These are phyloP conservation scores for Vipera latastei DNA, from an alignment of 2,797 vertebrate species.

Conservation along the genomic window DNA sequence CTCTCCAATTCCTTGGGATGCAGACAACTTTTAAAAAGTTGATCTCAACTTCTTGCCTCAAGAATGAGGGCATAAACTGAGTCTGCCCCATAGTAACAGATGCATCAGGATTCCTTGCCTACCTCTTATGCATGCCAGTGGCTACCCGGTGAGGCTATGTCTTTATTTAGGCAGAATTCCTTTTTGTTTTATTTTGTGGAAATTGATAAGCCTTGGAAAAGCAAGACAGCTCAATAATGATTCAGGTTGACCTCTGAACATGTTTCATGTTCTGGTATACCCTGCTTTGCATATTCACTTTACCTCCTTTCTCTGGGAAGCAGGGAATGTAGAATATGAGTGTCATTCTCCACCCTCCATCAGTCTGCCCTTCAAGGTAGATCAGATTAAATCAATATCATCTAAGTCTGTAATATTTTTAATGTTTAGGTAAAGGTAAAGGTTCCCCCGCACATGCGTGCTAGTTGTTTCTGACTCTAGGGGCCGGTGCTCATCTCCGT, in stretches of 20 bases:
- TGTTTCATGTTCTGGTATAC: not conserved
- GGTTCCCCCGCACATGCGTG: too few species aligned
- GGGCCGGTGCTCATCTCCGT: too few species aligned
- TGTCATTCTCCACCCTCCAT: not conserved
- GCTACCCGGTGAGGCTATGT: not conserved
- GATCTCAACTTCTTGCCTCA: not conserved
- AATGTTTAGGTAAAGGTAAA: too few species aligned
- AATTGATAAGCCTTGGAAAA: not conserved
- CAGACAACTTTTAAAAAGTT: not conserved
- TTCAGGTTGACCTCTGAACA: not conserved
- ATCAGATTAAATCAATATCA: not conserved
- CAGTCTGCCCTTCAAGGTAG: not conserved
- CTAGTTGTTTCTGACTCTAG: too few species aligned
- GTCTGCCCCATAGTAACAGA: not conserved
- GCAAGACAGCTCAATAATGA: too few species aligned
- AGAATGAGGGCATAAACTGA: not conserved
- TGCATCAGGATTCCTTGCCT: not conserved
- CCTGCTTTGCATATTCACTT: not conserved
- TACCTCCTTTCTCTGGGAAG: not conserved
- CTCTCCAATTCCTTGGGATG: not conserved
- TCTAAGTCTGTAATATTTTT: not conserved
- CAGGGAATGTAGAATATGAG: not conserved
- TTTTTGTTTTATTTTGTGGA: not conserved
- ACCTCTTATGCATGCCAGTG: not conserved
- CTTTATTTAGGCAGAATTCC: slow-evolving; percentile 13